These are phyloP conservation scores for Okamejei kenojei DNA, from an alignment of 2,797 vertebrate species.

Conservation along the genomic window DNA sequence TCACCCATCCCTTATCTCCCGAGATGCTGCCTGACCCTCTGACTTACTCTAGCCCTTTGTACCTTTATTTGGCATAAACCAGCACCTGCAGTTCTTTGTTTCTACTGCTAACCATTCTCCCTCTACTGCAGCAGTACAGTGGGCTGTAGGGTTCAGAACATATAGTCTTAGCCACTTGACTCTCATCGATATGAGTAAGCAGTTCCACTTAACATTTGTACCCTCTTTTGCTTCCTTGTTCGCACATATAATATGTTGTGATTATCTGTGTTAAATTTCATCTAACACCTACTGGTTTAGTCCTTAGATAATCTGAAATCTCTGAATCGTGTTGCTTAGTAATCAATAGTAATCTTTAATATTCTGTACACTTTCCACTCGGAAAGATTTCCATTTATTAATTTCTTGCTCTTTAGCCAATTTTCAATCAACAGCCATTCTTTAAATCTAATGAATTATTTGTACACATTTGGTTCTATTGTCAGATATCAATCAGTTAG, in stretches of 20 bases:
- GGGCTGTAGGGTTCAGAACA: neutral
- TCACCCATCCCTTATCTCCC: no score
- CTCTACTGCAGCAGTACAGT: neutral
- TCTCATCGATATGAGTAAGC: neutral
- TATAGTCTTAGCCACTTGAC: neutral
- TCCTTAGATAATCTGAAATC: neutral
- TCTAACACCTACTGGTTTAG: neutral
- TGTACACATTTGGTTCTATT: neutral
- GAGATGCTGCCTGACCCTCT: no score
- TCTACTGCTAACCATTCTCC: neutral
- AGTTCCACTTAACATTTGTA: neutral
- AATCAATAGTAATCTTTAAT: neutral
- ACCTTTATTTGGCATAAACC: no score
- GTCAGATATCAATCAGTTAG: neutral
- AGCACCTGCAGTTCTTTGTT: no score
- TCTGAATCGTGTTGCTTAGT: neutral
- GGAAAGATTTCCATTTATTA: neutral
- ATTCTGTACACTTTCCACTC: neutral
- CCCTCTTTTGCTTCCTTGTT: neutral
- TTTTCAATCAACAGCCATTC: neutral
- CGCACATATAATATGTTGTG: neutral
- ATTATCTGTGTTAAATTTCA: neutral
- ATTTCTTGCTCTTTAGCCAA: neutral
- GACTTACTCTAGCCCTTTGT: no score
- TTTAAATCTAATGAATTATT: neutral